Evolutionary conservation across 2,888 invertebrate genomes (phyloP).

Genomic region (Bellardia pandia): DNA sequence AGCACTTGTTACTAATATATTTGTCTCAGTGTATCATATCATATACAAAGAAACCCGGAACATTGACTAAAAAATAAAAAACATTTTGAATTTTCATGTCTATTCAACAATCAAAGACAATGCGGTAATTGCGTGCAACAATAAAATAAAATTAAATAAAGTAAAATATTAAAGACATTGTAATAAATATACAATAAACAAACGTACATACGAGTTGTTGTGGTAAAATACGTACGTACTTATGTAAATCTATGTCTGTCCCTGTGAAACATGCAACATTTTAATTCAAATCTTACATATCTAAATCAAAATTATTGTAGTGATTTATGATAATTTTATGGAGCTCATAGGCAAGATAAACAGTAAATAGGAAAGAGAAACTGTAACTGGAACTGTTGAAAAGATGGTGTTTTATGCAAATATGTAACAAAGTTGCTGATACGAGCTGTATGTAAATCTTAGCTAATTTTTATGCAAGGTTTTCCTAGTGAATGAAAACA

Average conservation of each 20-base stretch:
- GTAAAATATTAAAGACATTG: not conserved
- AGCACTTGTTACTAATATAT: not conserved
- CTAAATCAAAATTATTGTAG: constrained; percentile 5
- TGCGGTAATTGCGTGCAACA: constrained; percentile 70
- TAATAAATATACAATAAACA: not conserved
- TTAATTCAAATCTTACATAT: not conserved
- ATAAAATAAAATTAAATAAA: constrained; percentile 28
- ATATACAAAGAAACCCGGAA: constrained; percentile 51
- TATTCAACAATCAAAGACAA: constrained; percentile 56
- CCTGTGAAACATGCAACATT: not conserved
- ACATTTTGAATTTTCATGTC: constrained; percentile 23
- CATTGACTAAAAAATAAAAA: constrained; percentile 30
- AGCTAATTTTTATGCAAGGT: not conserved
- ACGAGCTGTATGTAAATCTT: not conserved
- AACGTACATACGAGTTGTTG: not conserved
- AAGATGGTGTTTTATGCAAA: not conserved
- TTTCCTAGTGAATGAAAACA: not conserved
- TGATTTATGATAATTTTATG: constrained; percentile 3
- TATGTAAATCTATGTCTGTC: constrained; percentile 1
- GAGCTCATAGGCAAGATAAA: not conserved
- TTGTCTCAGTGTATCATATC: constrained; percentile 18
- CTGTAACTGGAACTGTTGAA: not conserved
- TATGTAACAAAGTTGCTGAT: not conserved
- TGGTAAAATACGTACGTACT: not conserved
- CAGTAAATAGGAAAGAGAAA: not conserved